A percentile compares a stretch with the other conserved stretches of the same genome.
These are phyloP conservation scores for Pelvicachromis taeniatus DNA, from an alignment of 2,113 vertebrate genomes.

Conservation along the genomic window DNA sequence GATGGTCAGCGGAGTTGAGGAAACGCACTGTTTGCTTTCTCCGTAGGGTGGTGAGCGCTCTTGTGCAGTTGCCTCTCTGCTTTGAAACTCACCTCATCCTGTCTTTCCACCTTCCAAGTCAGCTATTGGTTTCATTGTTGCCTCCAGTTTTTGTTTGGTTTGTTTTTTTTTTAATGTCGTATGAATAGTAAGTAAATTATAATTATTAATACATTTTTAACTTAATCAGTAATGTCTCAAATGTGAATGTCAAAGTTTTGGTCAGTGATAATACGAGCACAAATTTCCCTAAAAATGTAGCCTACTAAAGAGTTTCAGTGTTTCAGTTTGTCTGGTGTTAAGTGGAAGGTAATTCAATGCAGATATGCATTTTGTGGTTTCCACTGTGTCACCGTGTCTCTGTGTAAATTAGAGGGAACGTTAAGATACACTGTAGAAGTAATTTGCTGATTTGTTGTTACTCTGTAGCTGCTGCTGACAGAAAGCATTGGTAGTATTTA, in stretches of 20 bases:
- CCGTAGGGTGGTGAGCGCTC: conserved; percentile 44
- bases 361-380: not conserved
- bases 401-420: not conserved
- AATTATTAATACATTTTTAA: not conserved
- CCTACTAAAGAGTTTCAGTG: not conserved
- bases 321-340: not conserved
- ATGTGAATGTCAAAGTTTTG: not conserved
- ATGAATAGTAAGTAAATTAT: not conserved
- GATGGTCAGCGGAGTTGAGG: conserved; percentile 64
- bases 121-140: conserved; percentile 24
- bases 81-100: conserved; percentile 59
- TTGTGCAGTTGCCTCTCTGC: conserved; percentile 30
- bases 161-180: not conserved
- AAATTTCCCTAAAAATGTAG: not conserved
- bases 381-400: not conserved
- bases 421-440: not conserved
- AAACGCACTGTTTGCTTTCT: conserved; percentile 69
- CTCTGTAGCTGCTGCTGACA: conserved; percentile 37
- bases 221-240: not conserved
- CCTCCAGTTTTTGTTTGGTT: not conserved
- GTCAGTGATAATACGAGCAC: not conserved
- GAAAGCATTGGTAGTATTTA: conserved; percentile 16
- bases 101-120: conserved; percentile 18
- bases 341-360: not conserved
- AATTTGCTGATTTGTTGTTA: conserved; percentile 13